A percentile compares a stretch with the other conserved stretches of the same genome.
Evolutionary conservation across 2,888 invertebrate genomes (phyloP).

Genomic region (Bhutanitis thaidina): DNA sequence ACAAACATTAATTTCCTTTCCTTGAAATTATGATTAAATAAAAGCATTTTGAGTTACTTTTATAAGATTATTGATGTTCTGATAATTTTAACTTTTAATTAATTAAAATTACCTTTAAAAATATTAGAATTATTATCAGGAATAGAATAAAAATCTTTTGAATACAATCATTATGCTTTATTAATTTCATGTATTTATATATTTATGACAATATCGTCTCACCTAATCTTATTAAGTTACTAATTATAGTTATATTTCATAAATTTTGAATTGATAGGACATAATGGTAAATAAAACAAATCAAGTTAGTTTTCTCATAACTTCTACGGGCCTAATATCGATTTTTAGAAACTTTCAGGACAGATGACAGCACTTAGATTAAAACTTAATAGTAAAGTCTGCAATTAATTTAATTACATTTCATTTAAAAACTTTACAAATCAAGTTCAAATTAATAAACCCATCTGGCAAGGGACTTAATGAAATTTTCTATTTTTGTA

Average conservation of each 20-base stretch:
- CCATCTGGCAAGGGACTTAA: slow-evolving; percentile 66
- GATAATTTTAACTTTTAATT: no score
- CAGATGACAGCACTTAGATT: slow-evolving; percentile 56
- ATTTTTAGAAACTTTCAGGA: slow-evolving; percentile 48
- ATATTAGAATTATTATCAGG: not conserved
- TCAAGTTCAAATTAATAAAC: slow-evolving; percentile 46
- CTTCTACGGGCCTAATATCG: slow-evolving; percentile 55
- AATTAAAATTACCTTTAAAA: no score
- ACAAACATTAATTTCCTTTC: no score
- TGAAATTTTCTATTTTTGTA: slow-evolving; percentile 24
- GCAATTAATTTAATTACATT: slow-evolving; percentile 53
- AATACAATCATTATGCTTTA: slow-evolving; percentile 81
- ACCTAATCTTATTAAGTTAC: slow-evolving; percentile 79
- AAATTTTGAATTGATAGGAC: slow-evolving; percentile 79
- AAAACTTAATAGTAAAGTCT: slow-evolving; percentile 60
- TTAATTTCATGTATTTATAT: slow-evolving; percentile 82
- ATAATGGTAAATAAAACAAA: slow-evolving; percentile 73
- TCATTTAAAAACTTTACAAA: slow-evolving; percentile 49
- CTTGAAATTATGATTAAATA: not conserved
- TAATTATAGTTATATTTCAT: slow-evolving; percentile 78
- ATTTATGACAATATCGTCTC: slow-evolving; percentile 82
- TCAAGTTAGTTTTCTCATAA: slow-evolving; percentile 59
- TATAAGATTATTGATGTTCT: no score
- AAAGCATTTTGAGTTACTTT: not conserved
- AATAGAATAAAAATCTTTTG: slow-evolving; percentile 57